Base-by-base conservation (phyloP, 2,797 vertebrate species). In the Mastacembelus armatus region DNA sequence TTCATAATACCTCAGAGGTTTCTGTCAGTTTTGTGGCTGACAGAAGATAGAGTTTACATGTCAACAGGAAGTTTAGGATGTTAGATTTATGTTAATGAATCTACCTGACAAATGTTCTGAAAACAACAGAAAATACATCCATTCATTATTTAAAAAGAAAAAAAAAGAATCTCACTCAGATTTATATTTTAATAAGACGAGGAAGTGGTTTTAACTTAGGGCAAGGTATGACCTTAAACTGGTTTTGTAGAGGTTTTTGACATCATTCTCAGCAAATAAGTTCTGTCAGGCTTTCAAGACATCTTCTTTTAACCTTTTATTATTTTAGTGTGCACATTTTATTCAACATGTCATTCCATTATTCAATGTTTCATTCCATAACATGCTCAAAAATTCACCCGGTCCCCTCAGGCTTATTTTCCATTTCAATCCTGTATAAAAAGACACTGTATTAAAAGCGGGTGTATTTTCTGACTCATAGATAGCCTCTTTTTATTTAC, bases 81-180 rank as follows among this genome's bases (percentile, higher is more conserved):
- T 51, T 78, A 84, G 77, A 86, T 75, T 83, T 77, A 75, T 82
- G 77, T 86, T 84, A 74, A 89, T 78, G 72, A 92, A 88, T 82
- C 85, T 36, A 55, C 49, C 65, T 73, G 36, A 70, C 55, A 78
- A 76, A 55, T 67, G 64, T 77, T 80, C 60, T 67, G 59, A 75
- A 74, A 82, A 68, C 74, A 63, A 71, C 43, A 58, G 18, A 38
- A 47, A 47, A 24, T 45, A 71, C 76, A 82, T 32, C 42, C 63
- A 81, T 76, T 84, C 47, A 9, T 3, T 57, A 26, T 18, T 32
- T 64, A 64, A 68, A 72, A 77, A 55, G 32, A 49, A 55, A 64
- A 64, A 68, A 72, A 77, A 55, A 32, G 49, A 55, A 68, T 62
- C 18, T 63, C 33, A 11, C 49, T 32, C 48, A 35, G 9, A 44